Conservation (phyloP, 2,888 invertebrate species). For the Neoscelio sp. region DNA sequence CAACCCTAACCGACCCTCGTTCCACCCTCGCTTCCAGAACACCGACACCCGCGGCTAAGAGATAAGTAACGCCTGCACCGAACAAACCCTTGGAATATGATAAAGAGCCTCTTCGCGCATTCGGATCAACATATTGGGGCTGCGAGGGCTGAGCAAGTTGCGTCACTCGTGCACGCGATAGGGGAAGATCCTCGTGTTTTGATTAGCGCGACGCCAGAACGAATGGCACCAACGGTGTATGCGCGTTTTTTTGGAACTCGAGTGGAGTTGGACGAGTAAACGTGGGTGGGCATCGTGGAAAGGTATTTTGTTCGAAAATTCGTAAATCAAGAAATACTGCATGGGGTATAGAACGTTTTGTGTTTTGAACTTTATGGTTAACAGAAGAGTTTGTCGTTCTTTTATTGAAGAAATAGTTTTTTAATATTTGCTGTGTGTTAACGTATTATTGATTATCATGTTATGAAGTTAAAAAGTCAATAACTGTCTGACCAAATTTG, state of each 20-base stretch:
- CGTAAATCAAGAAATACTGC: constrained; percentile 14
- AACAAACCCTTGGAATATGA: constrained; percentile 68
- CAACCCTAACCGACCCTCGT: constrained; percentile 64
- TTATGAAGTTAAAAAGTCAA: too few relatives aligned
- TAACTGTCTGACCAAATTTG: too few relatives aligned
- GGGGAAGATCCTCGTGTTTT: constrained; percentile 60
- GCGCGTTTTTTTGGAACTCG: neutral
- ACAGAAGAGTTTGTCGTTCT: too few relatives aligned
- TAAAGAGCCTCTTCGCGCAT: constrained; percentile 67
- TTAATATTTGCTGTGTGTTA: too few relatives aligned
- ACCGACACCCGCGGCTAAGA: constrained; percentile 72
- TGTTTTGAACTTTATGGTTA: too few relatives aligned
- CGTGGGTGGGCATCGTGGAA: constrained; percentile 24
- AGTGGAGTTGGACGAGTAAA: neutral
- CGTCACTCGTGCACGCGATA: constrained; percentile 50
- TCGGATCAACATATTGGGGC: constrained; percentile 62
- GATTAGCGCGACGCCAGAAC: constrained; percentile 58
- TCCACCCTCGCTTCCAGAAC: constrained; percentile 26
- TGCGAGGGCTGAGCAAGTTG: constrained; percentile 23
- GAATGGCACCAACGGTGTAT: constrained; percentile 42
- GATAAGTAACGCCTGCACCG: constrained; percentile 79
- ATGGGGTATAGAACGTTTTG: too few relatives aligned
- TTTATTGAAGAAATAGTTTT: too few relatives aligned
- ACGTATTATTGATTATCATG: too few relatives aligned
- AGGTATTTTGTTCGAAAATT: constrained; percentile 10